These are phyloP conservation scores for Anoura caudifer DNA, from an alignment of 2,113 vertebrate genomes.

Conservation along the genomic window DNA sequence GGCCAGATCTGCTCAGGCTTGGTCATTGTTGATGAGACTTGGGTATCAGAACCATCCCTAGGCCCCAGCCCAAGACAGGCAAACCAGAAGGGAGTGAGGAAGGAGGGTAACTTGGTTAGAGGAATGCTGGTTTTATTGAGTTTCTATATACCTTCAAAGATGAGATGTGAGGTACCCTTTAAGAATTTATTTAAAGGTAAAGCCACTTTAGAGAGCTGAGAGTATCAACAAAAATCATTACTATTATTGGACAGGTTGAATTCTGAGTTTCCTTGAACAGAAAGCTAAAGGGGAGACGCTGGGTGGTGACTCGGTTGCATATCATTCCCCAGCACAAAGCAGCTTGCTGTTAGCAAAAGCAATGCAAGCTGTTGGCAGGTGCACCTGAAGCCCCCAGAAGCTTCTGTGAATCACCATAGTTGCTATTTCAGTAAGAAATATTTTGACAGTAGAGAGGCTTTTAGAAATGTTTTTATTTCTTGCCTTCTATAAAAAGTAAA, in stretches of 20 bases:
- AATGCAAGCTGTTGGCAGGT: neutral
- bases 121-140: neutral
- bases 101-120: neutral
- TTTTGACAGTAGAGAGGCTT: neutral
- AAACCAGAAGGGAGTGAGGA: neutral
- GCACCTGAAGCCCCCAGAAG: neutral
- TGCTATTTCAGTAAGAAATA: neutral
- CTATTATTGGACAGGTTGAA: neutral
- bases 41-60: neutral
- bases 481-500: neutral
- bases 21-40: neutral
- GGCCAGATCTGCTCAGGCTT: neutral
- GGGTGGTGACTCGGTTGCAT: neutral
- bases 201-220: neutral
- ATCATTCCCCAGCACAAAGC: neutral
- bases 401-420: neutral
- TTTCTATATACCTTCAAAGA: neutral
- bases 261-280: neutral
- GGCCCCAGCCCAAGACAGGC: neutral
- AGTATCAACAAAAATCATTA: neutral
- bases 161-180: neutral
- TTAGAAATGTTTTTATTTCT: neutral
- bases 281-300: neutral
- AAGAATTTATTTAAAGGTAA: neutral
- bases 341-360: neutral